phyloP scores from a whole-genome alignment of 2,113 vertebrate species.

The Neodontobutis hainanensis region DNA sequence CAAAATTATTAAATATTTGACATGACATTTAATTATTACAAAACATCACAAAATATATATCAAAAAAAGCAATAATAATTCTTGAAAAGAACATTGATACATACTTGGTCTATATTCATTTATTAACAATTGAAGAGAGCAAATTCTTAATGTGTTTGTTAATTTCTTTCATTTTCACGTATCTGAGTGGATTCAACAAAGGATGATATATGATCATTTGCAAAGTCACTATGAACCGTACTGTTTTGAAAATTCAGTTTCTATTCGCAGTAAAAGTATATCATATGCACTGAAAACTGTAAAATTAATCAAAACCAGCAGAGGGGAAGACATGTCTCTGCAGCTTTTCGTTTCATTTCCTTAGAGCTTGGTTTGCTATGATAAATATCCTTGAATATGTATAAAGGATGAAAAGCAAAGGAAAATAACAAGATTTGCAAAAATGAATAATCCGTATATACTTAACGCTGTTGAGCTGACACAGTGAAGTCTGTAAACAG shows the following conservation, averaged over 20 bases:
- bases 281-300: not conserved
- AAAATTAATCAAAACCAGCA: not conserved
- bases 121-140: not conserved
- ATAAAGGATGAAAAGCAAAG: conserved; percentile 3
- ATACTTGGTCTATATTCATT: no score
- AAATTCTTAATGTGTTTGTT: not conserved
- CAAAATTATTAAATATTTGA: no score
- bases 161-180: not conserved
- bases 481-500: not conserved
- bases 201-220: not conserved
- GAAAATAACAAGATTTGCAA: not conserved
- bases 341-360: not conserved
- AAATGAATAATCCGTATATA: not conserved
- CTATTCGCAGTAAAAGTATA: not conserved
- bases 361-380: not conserved
- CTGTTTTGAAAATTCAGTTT: no score
- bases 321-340: not conserved
- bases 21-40: no score
- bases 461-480: not conserved
- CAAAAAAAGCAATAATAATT: no score
- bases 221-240: no score
- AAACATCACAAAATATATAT: no score
- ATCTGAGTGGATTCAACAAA: not conserved
- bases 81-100: no score
- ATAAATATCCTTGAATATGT: conserved; percentile 14